A percentile compares a stretch with the other conserved stretches of the same genome.
These are phyloP conservation scores for Drosophila subsilvestris DNA, from an alignment of 2,888 invertebrate species.

Conservation along the genomic window DNA sequence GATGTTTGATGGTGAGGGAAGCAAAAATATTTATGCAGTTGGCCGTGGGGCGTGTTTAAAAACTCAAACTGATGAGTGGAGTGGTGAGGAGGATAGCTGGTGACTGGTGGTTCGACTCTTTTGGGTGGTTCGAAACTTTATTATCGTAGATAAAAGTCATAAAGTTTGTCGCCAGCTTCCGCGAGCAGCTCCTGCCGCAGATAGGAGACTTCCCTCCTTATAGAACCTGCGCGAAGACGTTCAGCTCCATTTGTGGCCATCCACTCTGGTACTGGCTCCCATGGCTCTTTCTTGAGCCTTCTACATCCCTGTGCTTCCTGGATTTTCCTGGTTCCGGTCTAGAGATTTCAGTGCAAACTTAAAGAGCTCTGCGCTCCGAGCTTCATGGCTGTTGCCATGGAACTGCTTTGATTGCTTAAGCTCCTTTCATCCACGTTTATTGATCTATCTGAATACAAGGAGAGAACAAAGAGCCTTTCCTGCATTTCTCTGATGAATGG, in stretches of 20 bases:
- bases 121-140: conserved; percentile 56
- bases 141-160: conserved; percentile 71
- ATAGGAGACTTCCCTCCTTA: too few species aligned
- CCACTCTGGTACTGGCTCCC: not conserved
- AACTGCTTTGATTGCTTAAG: too few species aligned
- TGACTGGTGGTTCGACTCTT: conserved; percentile 14
- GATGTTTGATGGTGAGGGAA: not conserved
- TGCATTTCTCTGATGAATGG: not conserved
- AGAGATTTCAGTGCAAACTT: not conserved
- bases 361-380: not conserved
- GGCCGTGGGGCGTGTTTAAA: conserved; percentile 66
- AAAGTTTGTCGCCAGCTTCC: conserved; percentile 54
- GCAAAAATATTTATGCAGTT: conserved; percentile 72
- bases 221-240: too few species aligned
- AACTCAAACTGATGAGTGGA: conserved; percentile 57
- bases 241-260: not conserved
- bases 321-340: not conserved
- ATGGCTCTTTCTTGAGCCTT: too few species aligned
- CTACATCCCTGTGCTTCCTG: not conserved
- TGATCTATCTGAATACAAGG: too few species aligned
- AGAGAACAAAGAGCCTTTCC: not conserved
- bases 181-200: not conserved
- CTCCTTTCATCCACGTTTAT: too few species aligned
- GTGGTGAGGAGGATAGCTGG: not conserved
- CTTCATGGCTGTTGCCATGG: too few species aligned